Percentiles rank a stretch among this genome's conserved stretches.
Conservation (phyloP, 1,140 invertebrate species). For the Drosophila bipectinata region DNA sequence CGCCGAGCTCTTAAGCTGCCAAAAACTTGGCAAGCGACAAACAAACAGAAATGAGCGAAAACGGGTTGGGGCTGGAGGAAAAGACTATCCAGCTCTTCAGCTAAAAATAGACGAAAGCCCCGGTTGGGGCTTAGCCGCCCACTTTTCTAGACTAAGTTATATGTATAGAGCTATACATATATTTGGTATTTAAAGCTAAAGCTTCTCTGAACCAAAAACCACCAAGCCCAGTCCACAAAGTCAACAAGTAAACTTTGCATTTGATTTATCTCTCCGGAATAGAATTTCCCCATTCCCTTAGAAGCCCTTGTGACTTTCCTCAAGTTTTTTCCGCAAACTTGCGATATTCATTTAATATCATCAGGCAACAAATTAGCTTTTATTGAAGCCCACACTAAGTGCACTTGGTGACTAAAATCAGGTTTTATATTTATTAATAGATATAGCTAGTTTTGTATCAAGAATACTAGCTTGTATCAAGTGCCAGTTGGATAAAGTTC, state of each 20-base stretch:
- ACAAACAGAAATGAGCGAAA: conserved; percentile 30
- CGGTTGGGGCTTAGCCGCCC: conserved; percentile 20
- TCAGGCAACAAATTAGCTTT: conserved; percentile 50
- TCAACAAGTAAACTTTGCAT: conserved; percentile 72
- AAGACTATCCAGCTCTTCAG: conserved; percentile 7
- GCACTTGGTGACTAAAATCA: conserved; percentile 11
- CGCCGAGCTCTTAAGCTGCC: conserved; percentile 56
- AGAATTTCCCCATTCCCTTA: conserved; percentile 2
- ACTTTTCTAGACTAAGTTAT: conserved; percentile 1
- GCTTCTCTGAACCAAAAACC: conserved; percentile 31
- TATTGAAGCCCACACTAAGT: conserved; percentile 9
- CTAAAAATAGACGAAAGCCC: conserved; percentile 49
- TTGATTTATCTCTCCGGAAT: conserved; percentile 49
- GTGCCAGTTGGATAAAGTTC: background rate
- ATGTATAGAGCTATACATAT: conserved; percentile 42
- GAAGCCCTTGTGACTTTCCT: background rate
- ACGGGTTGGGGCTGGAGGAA: background rate
- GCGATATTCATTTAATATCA: conserved; percentile 51
- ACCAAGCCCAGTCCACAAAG: conserved; percentile 37
- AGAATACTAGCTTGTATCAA: no score
- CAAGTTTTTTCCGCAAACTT: background rate
- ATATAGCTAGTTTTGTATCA: conserved; percentile 9
- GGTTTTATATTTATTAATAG: conserved; percentile 17
- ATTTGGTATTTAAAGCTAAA: conserved; percentile 54
- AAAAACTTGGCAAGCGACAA: conserved; percentile 57